Conservation (phyloP, 2,888 invertebrate species). For the Aphrophora alni region DNA sequence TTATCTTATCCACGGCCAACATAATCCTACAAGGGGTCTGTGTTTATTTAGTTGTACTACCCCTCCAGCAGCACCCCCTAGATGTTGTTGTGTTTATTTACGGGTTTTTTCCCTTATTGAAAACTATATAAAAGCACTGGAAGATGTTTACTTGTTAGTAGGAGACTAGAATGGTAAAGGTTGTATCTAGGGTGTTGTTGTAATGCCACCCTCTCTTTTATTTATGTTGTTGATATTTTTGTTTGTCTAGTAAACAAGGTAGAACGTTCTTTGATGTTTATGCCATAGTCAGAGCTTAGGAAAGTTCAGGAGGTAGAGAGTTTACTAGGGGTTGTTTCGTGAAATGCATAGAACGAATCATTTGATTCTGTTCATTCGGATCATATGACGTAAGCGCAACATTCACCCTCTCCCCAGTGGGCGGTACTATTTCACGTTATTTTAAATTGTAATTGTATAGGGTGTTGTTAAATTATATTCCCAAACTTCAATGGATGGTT, state of each 20-base stretch:
- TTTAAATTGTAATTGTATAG: too few species aligned
- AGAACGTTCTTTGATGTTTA: slow-evolving; percentile 30
- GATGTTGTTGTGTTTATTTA: slow-evolving; percentile 41
- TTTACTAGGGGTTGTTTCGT: too few species aligned
- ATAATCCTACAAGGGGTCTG: slow-evolving; percentile 36
- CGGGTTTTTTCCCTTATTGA: slow-evolving; percentile 21
- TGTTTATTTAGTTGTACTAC: slow-evolving; percentile 34
- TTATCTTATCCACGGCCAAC: slow-evolving; percentile 40
- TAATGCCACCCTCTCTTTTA: not conserved
- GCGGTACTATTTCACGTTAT: too few species aligned
- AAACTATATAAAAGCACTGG: slow-evolving; percentile 11
- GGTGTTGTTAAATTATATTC: too few species aligned
- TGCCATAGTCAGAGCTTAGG: slow-evolving; percentile 34
- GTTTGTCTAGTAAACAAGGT: not conserved
- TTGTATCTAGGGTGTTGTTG: not conserved
- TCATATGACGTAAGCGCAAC: too few species aligned
- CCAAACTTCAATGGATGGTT: too few species aligned
- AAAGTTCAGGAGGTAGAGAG: slow-evolving; percentile 18
- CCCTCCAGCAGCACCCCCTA: not conserved
- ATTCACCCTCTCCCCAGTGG: too few species aligned
- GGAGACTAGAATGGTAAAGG: slow-evolving; percentile 37
- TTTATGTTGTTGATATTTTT: not conserved
- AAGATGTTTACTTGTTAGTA: slow-evolving; percentile 46
- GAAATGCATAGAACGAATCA: too few species aligned
- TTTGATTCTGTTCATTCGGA: too few species aligned